Evolutionary conservation across 2,888 invertebrate species (phyloP).

Genomic region (Molorchus minor): DNA sequence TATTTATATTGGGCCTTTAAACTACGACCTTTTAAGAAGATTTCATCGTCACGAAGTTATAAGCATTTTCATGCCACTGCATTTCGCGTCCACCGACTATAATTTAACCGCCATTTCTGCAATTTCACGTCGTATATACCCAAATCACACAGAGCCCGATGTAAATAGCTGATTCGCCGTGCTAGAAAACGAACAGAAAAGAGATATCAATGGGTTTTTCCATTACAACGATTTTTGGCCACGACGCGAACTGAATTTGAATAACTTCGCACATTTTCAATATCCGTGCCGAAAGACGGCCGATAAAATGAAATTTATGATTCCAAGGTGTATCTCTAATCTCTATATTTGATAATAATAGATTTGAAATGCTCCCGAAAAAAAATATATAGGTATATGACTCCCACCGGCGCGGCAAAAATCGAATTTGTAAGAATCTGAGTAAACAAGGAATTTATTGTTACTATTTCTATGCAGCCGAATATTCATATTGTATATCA

Average conservation of each 20-base stretch:
- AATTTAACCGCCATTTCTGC: too few species aligned
- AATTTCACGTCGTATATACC: neutral
- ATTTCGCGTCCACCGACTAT: too few species aligned
- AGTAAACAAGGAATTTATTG: too few species aligned
- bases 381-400: slow-evolving; percentile 17
- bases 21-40: too few species aligned
- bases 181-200: slow-evolving; percentile 21
- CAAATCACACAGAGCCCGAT: slow-evolving; percentile 9
- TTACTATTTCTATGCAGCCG: too few species aligned
- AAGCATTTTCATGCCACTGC: too few species aligned
- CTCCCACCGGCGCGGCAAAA: neutral
- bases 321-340: slow-evolving; percentile 15
- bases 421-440: slow-evolving; percentile 2
- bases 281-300: slow-evolving; percentile 41
- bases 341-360: slow-evolving; percentile 17
- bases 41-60: too few species aligned
- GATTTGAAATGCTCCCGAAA: neutral
- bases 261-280: slow-evolving; percentile 51
- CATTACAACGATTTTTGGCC: slow-evolving; percentile 49
- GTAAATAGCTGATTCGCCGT: slow-evolving; percentile 11
- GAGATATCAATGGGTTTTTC: slow-evolving; percentile 39
- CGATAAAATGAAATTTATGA: slow-evolving; percentile 37
- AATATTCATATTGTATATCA: too few species aligned
- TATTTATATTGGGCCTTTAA: too few species aligned
- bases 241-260: slow-evolving; percentile 47